phyloP scores from a whole-genome alignment of 2,888 invertebrate genomes.

The Lomographa bimaculata region DNA sequence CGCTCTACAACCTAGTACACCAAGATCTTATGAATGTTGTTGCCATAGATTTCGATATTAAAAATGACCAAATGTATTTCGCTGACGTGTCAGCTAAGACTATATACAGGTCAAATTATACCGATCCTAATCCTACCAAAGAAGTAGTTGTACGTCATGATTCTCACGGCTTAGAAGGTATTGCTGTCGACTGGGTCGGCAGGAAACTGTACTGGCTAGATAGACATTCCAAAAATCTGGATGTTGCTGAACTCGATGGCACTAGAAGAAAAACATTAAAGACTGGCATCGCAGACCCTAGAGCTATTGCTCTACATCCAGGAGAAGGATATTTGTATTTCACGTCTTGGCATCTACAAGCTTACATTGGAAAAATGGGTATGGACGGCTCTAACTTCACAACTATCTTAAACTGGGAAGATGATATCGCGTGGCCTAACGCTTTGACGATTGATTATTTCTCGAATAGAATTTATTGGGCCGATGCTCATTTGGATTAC shows the following conservation, averaged over 20 bases:
- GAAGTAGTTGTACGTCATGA: constrained; percentile 96
- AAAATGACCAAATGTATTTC: constrained; percentile 94
- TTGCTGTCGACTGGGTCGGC: constrained; percentile 98
- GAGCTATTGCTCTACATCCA: constrained; percentile 97
- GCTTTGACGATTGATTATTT: constrained; percentile 98
- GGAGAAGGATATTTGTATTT: constrained; percentile 96
- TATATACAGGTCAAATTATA: constrained; percentile 90
- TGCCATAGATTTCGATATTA: constrained; percentile 96
- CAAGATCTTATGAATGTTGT: constrained; percentile 98
- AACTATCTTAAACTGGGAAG: constrained; percentile 94
- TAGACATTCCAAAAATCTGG: constrained; percentile 96
- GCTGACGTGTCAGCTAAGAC: constrained; percentile 98
- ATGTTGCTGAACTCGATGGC: constrained; percentile 97
- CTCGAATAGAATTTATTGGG: constrained; percentile 97
- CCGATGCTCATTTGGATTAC: constrained; percentile 98
- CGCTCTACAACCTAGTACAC: constrained; percentile 92
- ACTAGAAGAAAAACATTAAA: constrained; percentile 94
- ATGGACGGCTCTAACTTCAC: constrained; percentile 98
- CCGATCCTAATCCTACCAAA: constrained; percentile 84
- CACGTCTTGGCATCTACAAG: constrained; percentile 97
- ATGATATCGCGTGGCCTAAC: constrained; percentile 99
- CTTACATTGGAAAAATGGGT: constrained; percentile 97
- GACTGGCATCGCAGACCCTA: constrained; percentile 95
- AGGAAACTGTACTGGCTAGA: constrained; percentile 99
- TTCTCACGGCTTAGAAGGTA: constrained; percentile 98